A percentile compares a stretch with the other conserved stretches of the same genome.
These are phyloP conservation scores for Sycophaga agraensis DNA, from an alignment of 1,140 invertebrate species.

Conservation along the genomic window DNA sequence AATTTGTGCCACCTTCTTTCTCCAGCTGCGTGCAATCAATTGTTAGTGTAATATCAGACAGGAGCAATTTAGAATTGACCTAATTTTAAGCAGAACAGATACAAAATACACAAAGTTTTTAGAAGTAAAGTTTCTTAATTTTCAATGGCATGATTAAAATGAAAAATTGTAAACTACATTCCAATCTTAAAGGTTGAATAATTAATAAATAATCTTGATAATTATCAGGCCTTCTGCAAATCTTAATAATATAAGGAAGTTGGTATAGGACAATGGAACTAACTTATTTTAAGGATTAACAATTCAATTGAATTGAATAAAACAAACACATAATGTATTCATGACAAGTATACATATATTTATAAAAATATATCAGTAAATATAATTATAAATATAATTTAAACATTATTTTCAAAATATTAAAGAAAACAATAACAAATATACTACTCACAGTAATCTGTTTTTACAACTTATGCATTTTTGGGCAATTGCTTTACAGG, in stretches of 20 bases:
- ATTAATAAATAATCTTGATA: too few species aligned
- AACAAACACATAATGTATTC: constrained; percentile 35
- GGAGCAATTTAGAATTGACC: background rate
- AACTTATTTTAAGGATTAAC: too few species aligned
- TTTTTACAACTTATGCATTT: background rate
- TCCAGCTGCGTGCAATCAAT: constrained; percentile 54
- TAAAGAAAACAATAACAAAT: background rate
- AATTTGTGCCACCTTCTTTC: constrained; percentile 43
- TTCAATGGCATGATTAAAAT: too few species aligned
- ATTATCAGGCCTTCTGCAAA: too few species aligned
- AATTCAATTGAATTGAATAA: constrained; percentile 25
- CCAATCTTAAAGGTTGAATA: too few species aligned
- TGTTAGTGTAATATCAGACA: constrained; percentile 19
- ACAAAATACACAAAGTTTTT: too few species aligned
- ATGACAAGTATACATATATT: constrained; percentile 35
- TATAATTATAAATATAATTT: constrained; percentile 11
- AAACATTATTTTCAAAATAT: background rate
- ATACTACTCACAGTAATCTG: background rate
- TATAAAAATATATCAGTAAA: constrained; percentile 27
- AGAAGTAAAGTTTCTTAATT: too few species aligned
- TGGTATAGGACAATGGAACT: background rate
- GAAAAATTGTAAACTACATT: too few species aligned
- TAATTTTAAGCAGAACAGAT: too few species aligned
- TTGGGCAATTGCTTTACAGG: too few species aligned
- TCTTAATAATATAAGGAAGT: too few species aligned